phyloP scores from a whole-genome alignment of 2,113 vertebrate species.

The Embiotoca jacksoni region DNA sequence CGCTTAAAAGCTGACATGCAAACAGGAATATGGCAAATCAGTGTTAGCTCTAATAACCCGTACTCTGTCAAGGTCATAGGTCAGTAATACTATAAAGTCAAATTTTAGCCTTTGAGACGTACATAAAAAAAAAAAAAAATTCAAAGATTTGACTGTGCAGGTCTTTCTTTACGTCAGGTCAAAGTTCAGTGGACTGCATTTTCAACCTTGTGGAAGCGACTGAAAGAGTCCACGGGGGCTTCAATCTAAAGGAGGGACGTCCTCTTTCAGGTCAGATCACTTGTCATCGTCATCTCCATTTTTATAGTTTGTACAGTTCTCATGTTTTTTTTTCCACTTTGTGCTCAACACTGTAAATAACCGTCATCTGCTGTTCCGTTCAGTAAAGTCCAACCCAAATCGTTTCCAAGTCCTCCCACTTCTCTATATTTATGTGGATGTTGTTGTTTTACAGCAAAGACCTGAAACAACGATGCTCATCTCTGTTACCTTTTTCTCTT shows the following conservation, averaged over 20 bases:
- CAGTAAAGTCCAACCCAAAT: too few relatives aligned
- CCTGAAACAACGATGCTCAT: background rate
- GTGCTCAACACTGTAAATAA: too few relatives aligned
- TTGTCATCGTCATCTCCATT: background rate
- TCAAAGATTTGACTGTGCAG: background rate
- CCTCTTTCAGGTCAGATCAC: conserved; percentile 65
- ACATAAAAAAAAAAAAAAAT: too few relatives aligned
- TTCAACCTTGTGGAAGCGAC: conserved; percentile 71
- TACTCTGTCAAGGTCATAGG: conserved; percentile 81
- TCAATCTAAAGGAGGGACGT: conserved; percentile 70
- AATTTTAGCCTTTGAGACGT: background rate
- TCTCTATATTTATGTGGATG: too few relatives aligned
- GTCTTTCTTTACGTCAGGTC: conserved; percentile 57
- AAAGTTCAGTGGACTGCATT: conserved; percentile 76
- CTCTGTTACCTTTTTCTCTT: conserved; percentile 5
- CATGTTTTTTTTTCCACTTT: background rate
- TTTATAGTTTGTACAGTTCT: conserved; percentile 3
- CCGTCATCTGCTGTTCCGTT: too few relatives aligned
- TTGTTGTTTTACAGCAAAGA: too few relatives aligned
- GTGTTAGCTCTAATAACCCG: conserved; percentile 55
- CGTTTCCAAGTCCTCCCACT: too few relatives aligned
- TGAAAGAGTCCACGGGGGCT: conserved; percentile 55
- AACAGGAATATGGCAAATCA: conserved; percentile 75
- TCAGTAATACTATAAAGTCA: conserved; percentile 30
- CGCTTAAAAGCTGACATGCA: conserved; percentile 54